These are phyloP conservation scores for Perca flavescens DNA, from an alignment of 2,113 vertebrate genomes.

Conservation along the genomic window DNA sequence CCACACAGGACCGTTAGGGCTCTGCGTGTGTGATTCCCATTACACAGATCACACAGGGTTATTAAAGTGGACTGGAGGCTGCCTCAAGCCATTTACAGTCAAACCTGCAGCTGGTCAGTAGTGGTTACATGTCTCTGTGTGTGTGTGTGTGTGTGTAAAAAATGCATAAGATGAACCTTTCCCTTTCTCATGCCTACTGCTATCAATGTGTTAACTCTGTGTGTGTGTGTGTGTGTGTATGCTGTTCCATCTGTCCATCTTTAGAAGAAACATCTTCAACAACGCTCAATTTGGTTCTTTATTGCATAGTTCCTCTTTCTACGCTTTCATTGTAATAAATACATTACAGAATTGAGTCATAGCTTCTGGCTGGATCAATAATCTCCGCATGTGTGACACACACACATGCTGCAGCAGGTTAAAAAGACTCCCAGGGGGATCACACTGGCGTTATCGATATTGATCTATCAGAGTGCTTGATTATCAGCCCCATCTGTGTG, in stretches of 20 bases:
- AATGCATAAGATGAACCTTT: too few species aligned
- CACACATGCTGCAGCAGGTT: not conserved
- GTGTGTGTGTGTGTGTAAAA: constrained; percentile 16
- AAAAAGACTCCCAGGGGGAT: not conserved
- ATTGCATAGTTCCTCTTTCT: constrained; percentile 13
- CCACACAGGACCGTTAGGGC: not conserved
- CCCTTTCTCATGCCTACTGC: too few species aligned
- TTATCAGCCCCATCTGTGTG: constrained; percentile 2
- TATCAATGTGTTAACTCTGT: not conserved
- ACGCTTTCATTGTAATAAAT: too few species aligned
- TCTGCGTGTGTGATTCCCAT: constrained; percentile 18
- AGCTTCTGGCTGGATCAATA: constrained; percentile 48
- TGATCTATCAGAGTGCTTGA: constrained; percentile 48
- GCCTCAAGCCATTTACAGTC: constrained; percentile 24
- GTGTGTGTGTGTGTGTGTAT: constrained; percentile 14
- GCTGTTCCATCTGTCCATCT: not conserved
- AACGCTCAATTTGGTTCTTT: constrained; percentile 3
- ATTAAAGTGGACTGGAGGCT: constrained; percentile 40
- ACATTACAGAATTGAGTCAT: constrained; percentile 18
- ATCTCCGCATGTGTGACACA: not conserved
- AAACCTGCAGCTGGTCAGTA: constrained; percentile 34
- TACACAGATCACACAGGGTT: constrained; percentile 35
- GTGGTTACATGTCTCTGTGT: not conserved
- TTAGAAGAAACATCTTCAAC: not conserved
- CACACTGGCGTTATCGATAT: constrained; percentile 4